Evolutionary conservation across 2,888 invertebrate genomes (phyloP).

Genomic region (Meiosimyza decipiens): DNA sequence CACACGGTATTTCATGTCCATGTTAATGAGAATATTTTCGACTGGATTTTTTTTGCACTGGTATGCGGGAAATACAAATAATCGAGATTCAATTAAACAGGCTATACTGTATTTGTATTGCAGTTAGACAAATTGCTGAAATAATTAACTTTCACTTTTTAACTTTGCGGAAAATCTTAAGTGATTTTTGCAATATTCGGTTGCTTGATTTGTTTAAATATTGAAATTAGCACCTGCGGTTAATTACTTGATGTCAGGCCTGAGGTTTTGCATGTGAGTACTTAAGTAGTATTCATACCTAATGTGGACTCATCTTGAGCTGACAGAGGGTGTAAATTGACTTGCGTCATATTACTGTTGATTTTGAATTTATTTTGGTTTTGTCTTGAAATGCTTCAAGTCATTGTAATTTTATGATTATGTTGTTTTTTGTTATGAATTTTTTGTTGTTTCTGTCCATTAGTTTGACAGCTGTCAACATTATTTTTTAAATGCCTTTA

Average conservation of each 20-base stretch:
- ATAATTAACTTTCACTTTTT: background rate
- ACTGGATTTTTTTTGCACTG: too few species aligned
- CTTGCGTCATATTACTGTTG: background rate
- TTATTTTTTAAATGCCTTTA: conserved; percentile 6
- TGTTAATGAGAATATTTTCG: too few species aligned
- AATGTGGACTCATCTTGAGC: too few species aligned
- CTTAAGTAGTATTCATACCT: too few species aligned
- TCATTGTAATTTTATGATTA: background rate
- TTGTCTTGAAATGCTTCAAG: conserved; percentile 21
- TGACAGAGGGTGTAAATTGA: too few species aligned
- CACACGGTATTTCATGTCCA: too few species aligned
- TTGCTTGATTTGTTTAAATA: background rate
- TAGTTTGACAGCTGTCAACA: conserved; percentile 22
- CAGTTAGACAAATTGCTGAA: background rate
- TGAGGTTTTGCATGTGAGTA: background rate
- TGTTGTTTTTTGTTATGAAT: background rate
- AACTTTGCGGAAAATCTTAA: background rate
- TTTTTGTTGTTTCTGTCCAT: conserved; percentile 30
- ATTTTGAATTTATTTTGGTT: conserved; percentile 4
- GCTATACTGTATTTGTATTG: too few species aligned
- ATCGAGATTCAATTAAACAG: too few species aligned
- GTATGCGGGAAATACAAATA: too few species aligned
- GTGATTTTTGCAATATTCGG: background rate
- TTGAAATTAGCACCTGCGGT: conserved; percentile 8
- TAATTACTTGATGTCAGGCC: background rate